Base-by-base conservation (phyloP, 2,797 vertebrate species). In the Zalophus californianus region DNA sequence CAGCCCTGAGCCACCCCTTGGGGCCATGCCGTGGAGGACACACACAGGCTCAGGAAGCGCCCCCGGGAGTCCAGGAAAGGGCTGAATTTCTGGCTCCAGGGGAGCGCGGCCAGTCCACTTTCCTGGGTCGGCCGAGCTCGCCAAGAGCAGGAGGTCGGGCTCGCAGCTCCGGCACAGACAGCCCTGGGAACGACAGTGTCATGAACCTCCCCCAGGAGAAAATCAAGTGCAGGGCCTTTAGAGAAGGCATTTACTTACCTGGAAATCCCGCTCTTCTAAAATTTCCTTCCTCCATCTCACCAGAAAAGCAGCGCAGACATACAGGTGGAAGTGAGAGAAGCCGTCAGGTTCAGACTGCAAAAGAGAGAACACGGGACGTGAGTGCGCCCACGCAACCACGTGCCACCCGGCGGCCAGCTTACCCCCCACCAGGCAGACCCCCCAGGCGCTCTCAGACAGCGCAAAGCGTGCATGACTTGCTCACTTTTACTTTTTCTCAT, bases 311-410 rank as follows among this genome's bases (percentile, higher is more conserved):
- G 99, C 99, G 23, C 99, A 99, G 79, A 99, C 99, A 13, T 99
- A 99, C 90, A 99, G 98, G 98, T 99, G 99, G 98, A 99, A 99
- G 97, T 99, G 99, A 84, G 99, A 99, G 98, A 99, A 99, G 38
- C 99, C 99, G 98, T 99, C 99, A 29, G 99, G 99, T 98, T 99
- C 99, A 79, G 99, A 99, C 99, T 99, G 89, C 72, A 86, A 94
- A 86, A 94, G 87, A 94, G 48, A 98, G 97, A 83, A 92, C 41
- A 83, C 2, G 11, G 73, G 44, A 5, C 66, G 2, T 68, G 18
- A 68, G 66, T 11, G 8, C 18, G 0, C 66, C 66, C 18, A 10
- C 66, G 21, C 8, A 18, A 5, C 18, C 18, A 2, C 18, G 18
- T 4, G 66, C 66, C 66, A 21, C 66, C 8, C 8, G 4, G 18